Evolutionary conservation across 1,140 invertebrate species (phyloP).

Genomic region (Araneus ventricosus): DNA sequence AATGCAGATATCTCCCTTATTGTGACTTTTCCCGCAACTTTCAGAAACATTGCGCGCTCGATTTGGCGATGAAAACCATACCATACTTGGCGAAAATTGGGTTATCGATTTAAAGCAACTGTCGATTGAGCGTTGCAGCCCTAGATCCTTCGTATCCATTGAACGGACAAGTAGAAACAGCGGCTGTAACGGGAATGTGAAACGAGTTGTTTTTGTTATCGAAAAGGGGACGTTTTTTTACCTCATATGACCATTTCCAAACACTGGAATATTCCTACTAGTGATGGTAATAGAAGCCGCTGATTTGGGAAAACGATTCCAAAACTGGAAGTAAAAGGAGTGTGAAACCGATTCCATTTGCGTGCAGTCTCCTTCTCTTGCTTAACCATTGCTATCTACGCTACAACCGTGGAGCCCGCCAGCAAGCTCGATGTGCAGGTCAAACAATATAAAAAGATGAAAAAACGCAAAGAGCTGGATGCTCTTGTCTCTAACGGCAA

Average conservation of each 20-base stretch:
- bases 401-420: conserved; percentile 67
- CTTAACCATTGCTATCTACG: conserved; percentile 25
- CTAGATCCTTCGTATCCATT: neutral
- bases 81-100: neutral
- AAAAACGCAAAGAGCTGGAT: conserved; percentile 81
- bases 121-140: neutral
- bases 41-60: neutral
- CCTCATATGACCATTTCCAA: neutral
- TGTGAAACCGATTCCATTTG: neutral
- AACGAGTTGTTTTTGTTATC: neutral
- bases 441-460: conserved; percentile 81
- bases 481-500: conserved; percentile 80
- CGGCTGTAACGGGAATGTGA: neutral
- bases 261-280: neutral
- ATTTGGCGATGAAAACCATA: neutral
- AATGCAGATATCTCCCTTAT: neutral
- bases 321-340: neutral
- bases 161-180: neutral
- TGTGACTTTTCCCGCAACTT: neutral
- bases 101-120: conserved; percentile 37
- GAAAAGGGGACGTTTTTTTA: neutral
- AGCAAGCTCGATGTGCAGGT: conserved; percentile 79
- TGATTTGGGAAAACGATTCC: neutral
- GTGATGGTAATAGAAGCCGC: neutral
- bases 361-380: neutral